Evolutionary conservation across 92 coral and sea anemone genomes (phyloP).

Genomic region (Heliopora coerulea): DNA sequence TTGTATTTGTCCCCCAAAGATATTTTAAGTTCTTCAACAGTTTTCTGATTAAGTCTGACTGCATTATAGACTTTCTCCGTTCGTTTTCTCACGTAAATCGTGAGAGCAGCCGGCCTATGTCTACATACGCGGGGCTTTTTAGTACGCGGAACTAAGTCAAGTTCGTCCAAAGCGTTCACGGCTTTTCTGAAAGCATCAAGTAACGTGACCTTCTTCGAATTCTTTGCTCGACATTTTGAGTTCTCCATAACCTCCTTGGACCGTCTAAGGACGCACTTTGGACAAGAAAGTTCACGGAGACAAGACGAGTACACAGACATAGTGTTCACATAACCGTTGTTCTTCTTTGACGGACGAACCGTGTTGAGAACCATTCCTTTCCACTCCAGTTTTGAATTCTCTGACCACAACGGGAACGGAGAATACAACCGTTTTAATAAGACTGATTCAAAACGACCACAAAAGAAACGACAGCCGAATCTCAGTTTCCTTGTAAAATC

Average conservation of each 20-base stretch:
- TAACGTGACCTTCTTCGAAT: constrained; percentile 20
- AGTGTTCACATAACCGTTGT: not conserved
- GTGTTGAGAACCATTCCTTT: constrained; percentile 38
- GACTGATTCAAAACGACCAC: not conserved
- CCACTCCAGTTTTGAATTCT: not conserved
- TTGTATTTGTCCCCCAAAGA: constrained; percentile 35
- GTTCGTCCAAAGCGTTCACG: constrained; percentile 41
- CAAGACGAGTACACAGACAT: constrained; percentile 30
- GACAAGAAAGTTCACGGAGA: constrained; percentile 33
- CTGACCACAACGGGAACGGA: not conserved
- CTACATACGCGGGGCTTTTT: constrained; percentile 35
- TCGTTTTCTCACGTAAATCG: constrained; percentile 31
- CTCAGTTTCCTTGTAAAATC: not conserved
- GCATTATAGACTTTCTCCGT: constrained; percentile 45
- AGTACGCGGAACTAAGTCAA: constrained; percentile 42
- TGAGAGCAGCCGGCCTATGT: constrained; percentile 40
- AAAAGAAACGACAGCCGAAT: not conserved
- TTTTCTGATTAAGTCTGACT: constrained; percentile 39
- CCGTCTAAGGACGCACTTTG: constrained; percentile 13
- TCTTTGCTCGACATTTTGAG: constrained; percentile 16
- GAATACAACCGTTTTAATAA: not conserved
- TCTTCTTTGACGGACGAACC: constrained; percentile 32
- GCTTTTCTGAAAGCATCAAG: constrained; percentile 42
- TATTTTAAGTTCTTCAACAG: constrained; percentile 26
- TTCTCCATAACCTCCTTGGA: constrained; percentile 35